Base-by-base conservation (phyloP, 2,113 vertebrate species). In the Reinhardtius hippoglossoides region DNA sequence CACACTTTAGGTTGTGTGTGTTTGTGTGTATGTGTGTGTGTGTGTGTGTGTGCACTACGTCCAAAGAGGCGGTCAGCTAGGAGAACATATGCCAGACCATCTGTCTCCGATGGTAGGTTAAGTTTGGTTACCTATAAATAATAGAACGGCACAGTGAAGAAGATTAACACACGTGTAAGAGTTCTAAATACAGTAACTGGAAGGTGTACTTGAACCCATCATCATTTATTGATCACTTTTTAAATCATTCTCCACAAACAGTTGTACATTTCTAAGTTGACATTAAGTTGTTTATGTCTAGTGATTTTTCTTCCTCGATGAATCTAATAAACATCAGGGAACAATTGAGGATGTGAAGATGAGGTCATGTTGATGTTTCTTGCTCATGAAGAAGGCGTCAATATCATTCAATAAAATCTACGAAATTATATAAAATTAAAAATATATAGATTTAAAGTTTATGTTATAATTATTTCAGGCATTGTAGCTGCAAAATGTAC, bases 21-120 rank as follows among this genome's bases (percentile, higher is more conserved):
- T 60, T 20, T 71, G 31, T 67, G 52, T 57, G 60, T 35, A 23
- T 23, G 27, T 74, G 24, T 31, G n/a, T n/a, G 71, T 48, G 16
- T 67, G 59, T 59, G 74, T 61, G 80, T 69, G 68, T 44, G 62
- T 69, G 67, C 55, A 31, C 55, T 26, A 58, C 9, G 44, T 79
- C 40, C 69, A 76, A 77, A 76, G 56, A 74, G 72, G 68, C 80
- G 76, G 76, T 72, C 60, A 62, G 44, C 2, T 65, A 56, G 72
- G 59, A 59, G 42, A 90, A 77, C 91, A 88, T 91, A 90, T 87
- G 91, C 54, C 86, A 72, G 71, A 81, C 90, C 92, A 93, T 92
- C 92, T 93, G 91, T 75, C 85, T 82, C 61, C 0, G 26, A 86
- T 66, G 74, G 77, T 61, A 82, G 85, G 75, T 76, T 78, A 77